phyloP scores from a whole-genome alignment of 2,888 invertebrate species.

The Megastigmus dorsalis region DNA sequence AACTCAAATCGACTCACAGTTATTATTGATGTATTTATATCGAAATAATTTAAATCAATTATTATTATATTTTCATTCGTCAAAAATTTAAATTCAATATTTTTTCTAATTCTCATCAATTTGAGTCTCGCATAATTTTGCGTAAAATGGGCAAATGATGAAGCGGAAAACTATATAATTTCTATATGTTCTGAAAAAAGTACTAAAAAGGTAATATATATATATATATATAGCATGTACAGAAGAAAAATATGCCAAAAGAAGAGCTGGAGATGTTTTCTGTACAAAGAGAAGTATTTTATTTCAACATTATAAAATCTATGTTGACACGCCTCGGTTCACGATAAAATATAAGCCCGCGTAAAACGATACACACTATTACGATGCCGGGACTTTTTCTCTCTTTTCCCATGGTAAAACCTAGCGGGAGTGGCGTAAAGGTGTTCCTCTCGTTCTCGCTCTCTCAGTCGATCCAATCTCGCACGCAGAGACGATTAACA shows the following conservation, averaged over 20 bases:
- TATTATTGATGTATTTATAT: no score
- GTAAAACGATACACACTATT: conserved; percentile 57
- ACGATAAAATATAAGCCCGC: conserved; percentile 61
- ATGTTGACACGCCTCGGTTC: conserved; percentile 63
- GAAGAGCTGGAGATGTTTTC: conserved; percentile 23
- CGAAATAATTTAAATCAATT: no score
- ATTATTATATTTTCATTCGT: no score
- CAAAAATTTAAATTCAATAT: no score
- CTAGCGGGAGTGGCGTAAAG: background rate
- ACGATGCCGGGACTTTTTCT: conserved; percentile 20
- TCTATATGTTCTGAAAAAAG: background rate
- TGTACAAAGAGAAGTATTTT: conserved; percentile 67
- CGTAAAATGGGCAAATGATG: background rate
- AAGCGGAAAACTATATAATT: background rate
- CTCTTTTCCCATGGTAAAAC: conserved; percentile 18
- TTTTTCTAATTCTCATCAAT: background rate
- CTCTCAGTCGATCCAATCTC: background rate
- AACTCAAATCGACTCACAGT: background rate
- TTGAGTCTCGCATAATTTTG: background rate
- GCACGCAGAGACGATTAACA: background rate
- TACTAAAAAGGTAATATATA: background rate
- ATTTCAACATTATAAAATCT: conserved; percentile 74
- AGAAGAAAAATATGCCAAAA: conserved; percentile 23
- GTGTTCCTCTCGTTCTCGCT: background rate
- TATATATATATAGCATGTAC: no score